Evolutionary conservation across 1,140 invertebrate genomes (phyloP), one percentile per base, ranked within the genome.

Genomic region (Neotoxoptera formosana): DNA sequence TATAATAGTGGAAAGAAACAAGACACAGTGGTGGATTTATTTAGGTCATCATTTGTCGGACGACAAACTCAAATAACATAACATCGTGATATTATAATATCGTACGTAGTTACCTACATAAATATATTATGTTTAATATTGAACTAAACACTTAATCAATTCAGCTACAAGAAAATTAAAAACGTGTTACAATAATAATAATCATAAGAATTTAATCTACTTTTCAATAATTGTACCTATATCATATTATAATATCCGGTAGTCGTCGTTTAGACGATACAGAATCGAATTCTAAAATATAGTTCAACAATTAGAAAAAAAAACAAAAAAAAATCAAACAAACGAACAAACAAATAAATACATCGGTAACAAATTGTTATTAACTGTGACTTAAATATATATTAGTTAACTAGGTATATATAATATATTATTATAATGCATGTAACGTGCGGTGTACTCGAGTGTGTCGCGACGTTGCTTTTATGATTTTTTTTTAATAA

Each of bases 351-450:
- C 25, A 56, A 86, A 84, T 83, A 83, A 81, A 48, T 45, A 86
- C 34, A 84, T 92, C 30, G 90, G 60, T 93, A 93, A 93, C 91
- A 83, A 93, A 86, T 51, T 93, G 51, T 56, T 93, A 76, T 48
- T 91, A 93, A 53, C 76, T 84, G 91, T 93, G 76, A 93, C 81
- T 93, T 45, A 67, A 90, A 90, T 41, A 36, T 90, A 90, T 41
- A 34, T 41, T 90, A 90, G 51, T 51, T 88, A 34, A 88, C 48
- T 88, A 88, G 51, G 21, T 60, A 41, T 51, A 9, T 56, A 87
- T n/a, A 2, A 11, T 86, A 84, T 45, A 45, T 34, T 36, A 48
- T 23, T 25, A 89, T 56, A 89, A 89, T 41, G 88, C 51, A 34
- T 89, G 34, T 34, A 53, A 36, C 60, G n/a, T 76, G 60, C 14